Base-by-base conservation (phyloP, 2,888 invertebrate genomes). In the Dicycla oo region DNA sequence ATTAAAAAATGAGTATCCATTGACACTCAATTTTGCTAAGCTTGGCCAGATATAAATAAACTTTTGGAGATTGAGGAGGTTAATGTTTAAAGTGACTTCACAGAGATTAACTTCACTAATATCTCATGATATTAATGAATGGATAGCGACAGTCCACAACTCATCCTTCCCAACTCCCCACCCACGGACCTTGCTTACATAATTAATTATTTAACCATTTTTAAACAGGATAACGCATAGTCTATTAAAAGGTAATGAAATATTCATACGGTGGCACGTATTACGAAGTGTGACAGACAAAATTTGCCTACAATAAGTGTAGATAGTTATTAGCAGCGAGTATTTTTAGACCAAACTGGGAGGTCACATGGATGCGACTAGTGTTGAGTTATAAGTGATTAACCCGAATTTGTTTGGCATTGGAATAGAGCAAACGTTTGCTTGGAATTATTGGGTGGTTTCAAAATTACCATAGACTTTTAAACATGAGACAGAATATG, bases 271-370 rank as follows among this genome's bases (percentile, higher is more conserved):
- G 72, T 74, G 80, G 73, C 78, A 56, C 70, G 66, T 79, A 82
- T 79, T 81, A 82, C 74, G 73, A 79, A 78, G 75, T 78, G 73
- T 87, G 85, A 85, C 73, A 68, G 84, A 85, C 73, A 68, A 82
- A 79, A 87, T 86, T 88, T 87, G 87, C 86, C 80, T 82, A 88
- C 87, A 87, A 88, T 88, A 81, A 83, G 75, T 74, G 71, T 70
- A 74, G 78, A 83, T 78, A 79, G 81, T 83, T 83, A 88, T 88
- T 88, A 87, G 87, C 85, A 78, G 63, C 62, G 56, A 81, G 72
- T 90, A 89, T 88, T 87, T 89, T 83, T 87, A 89, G 85, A 58
- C 51, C 87, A 40, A 78, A 87, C 91, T 90, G 89, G 91, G 91
- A 89, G 91, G 88, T 83, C 86, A 80, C 51, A 69, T 81, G 62